Evolutionary conservation across 2,797 vertebrate genomes (phyloP), one percentile per base, ranked within the genome.

Genomic region (Telmatherina bonti): DNA sequence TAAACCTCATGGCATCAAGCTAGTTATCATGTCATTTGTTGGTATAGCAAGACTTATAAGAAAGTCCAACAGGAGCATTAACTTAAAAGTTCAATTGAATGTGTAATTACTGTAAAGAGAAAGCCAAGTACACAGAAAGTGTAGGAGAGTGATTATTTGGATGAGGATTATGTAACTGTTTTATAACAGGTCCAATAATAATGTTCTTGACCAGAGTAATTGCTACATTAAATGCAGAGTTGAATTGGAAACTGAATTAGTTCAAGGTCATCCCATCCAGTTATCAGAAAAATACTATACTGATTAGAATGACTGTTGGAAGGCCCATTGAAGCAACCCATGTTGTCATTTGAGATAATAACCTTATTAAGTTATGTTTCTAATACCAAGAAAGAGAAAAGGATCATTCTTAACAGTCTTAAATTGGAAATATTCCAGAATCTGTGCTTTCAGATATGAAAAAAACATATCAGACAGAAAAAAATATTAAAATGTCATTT

Each of bases 161-260:
- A 74, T 67, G 72, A 83, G 53, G 60, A 53, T 91, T 85, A 82
- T 70, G 47, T 67, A 85, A 87, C 75, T 82, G 71, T 86, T 89
- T 82, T 74, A 78, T 70, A 84, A 81, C 71, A 66, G 65, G 80
- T 81, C 67, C 29, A 55, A 31, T 78, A 47, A 84, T 63, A 11
- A 47, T 26, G 45, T 29, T 78, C 69, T 76, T 84, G 74, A 85
- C 69, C 52, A 8, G 76, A 70, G 49, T 84, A 86, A 86, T 82
- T 79, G 63, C 62, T 29, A 45, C 76, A 72, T 70, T 74, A 66
- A 82, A 62, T 65, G 36, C 33, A 22, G 57, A 67, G 74, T 74
- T 70, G 70, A 81, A 85, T 70, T 72, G 72, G 63, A 83, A 68
- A 72, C 47, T 62, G 27, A 74, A 71, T 47, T 27, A 62, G 43